Evolutionary conservation across 2,113 vertebrate species (phyloP).

Genomic region (Tapirus terrestris): DNA sequence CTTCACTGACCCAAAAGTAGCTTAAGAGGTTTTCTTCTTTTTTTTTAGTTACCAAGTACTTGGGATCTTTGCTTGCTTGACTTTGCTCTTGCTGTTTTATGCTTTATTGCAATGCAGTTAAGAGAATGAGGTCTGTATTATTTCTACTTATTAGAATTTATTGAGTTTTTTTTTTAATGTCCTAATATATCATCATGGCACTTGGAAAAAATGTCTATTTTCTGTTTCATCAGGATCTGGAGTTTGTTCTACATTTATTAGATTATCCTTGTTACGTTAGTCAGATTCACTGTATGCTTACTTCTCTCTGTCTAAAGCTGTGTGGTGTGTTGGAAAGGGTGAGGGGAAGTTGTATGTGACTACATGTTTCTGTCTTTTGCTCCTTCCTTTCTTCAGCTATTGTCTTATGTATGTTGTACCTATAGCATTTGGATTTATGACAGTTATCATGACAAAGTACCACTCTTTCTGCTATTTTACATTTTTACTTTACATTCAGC

Average conservation of each 20-base stretch:
- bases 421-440: background rate
- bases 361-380: background rate
- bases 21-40: background rate
- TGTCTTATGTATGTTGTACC: background rate
- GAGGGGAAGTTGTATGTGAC: rapidly evolving
- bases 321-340: background rate
- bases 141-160: constrained; percentile 44
- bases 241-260: constrained; percentile 13
- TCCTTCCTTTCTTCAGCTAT: background rate
- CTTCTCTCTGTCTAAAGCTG: background rate
- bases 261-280: background rate
- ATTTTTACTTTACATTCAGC: background rate
- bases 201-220: background rate
- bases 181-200: constrained; percentile 35
- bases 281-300: background rate
- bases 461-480: background rate
- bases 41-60: constrained; percentile 25
- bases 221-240: constrained; percentile 33
- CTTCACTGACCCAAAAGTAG: constrained; percentile 22
- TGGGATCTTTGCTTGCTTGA: constrained; percentile 51
- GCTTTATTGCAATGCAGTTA: background rate
- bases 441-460: background rate
- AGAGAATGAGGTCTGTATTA: constrained; percentile 37
- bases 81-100: constrained; percentile 49
- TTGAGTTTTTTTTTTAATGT: constrained; percentile 36